These are phyloP conservation scores for Heliconius ismenius DNA, from an alignment of 2,888 invertebrate genomes.

Conservation along the genomic window DNA sequence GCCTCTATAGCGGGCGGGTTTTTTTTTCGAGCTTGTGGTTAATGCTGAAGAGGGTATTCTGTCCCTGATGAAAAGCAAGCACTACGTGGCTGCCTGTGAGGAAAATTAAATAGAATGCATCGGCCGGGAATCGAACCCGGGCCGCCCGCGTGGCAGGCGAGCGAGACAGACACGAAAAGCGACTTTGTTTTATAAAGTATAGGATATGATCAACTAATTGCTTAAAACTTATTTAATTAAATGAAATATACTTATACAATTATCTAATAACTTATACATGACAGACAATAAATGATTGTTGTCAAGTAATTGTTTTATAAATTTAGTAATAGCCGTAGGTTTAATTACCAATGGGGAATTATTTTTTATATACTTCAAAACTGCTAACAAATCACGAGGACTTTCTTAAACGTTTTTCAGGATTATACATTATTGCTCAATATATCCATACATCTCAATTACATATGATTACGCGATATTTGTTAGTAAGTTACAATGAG, in stretches of 20 bases:
- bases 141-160: too few relatives aligned
- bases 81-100: too few relatives aligned
- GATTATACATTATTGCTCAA: background rate
- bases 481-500: background rate
- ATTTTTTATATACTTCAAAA: too few relatives aligned
- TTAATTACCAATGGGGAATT: background rate
- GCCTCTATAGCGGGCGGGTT: too few relatives aligned
- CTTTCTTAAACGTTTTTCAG: background rate
- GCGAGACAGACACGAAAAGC: too few relatives aligned
- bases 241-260: slow-evolving; percentile 5
- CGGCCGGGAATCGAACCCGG: too few relatives aligned
- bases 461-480: background rate
- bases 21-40: too few relatives aligned
- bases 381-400: too few relatives aligned
- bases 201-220: background rate
- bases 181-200: slow-evolving; percentile 7
- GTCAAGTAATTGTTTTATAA: background rate
- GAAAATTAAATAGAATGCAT: too few relatives aligned
- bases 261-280: slow-evolving; percentile 1
- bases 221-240: background rate
- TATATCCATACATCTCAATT: background rate
- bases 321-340: background rate
- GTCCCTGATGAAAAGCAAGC: too few relatives aligned
- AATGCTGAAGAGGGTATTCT: too few relatives aligned
- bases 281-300: background rate